phyloP scores from a whole-genome alignment of 2,888 invertebrate genomes.

The Orthosia gothica region DNA sequence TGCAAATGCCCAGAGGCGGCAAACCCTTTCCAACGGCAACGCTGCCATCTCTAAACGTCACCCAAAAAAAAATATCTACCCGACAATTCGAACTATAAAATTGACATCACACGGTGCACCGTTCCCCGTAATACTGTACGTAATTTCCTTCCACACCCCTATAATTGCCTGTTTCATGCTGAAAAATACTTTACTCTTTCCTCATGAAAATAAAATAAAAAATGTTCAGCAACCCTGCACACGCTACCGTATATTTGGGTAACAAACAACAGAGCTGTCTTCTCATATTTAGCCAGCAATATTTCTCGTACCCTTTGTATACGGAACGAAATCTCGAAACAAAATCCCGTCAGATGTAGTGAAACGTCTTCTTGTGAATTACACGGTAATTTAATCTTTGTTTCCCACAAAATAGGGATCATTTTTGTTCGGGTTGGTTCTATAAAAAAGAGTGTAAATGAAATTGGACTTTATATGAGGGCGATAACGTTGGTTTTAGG shows the following conservation, averaged over 20 bases:
- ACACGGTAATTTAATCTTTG: conserved; percentile 63
- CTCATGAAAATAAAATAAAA: conserved; percentile 29
- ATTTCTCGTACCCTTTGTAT: conserved; percentile 78
- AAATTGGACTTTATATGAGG: conserved; percentile 16
- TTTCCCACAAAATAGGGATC: conserved; percentile 1
- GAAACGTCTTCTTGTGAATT: conserved; percentile 60
- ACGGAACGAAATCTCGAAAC: conserved; percentile 75
- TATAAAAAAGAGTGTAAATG: not conserved
- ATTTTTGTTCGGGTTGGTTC: conserved; percentile 30
- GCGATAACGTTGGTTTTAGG: conserved; percentile 20
- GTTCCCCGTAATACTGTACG: not conserved
- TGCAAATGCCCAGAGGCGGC: not conserved
- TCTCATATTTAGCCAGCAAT: conserved; percentile 78
- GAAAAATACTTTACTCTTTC: conserved; percentile 14
- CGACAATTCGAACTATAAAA: not conserved
- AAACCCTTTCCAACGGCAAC: not conserved
- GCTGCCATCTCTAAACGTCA: not conserved
- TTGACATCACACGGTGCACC: not conserved
- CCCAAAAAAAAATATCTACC: not conserved
- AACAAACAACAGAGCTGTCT: conserved; percentile 77
- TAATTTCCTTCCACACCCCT: not conserved
- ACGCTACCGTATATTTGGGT: conserved; percentile 72
- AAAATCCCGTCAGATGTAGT: conserved; percentile 72
- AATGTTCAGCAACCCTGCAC: conserved; percentile 60
- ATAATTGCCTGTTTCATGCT: conserved; percentile 13